Conservation (phyloP, 2,888 invertebrate species). For the Steromphala cineraria region DNA sequence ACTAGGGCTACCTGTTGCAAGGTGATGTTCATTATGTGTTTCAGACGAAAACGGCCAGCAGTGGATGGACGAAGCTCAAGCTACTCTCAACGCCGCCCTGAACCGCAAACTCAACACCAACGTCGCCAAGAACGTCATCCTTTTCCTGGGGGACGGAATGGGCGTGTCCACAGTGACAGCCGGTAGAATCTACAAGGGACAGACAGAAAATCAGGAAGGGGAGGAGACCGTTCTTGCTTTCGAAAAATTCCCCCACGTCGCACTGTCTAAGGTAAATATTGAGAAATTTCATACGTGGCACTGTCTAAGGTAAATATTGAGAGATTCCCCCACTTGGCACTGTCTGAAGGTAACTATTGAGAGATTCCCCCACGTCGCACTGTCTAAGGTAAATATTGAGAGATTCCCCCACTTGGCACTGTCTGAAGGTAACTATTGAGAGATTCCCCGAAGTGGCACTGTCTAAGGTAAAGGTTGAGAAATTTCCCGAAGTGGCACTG, state of each 20-base stretch:
- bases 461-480: no score
- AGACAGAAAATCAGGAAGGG: conserved; percentile 73
- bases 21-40: no score
- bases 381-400: no score
- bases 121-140: conserved; percentile 70
- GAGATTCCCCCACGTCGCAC: no score
- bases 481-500: no score
- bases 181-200: conserved; percentile 63
- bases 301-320: conserved; percentile 84
- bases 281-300: conserved; percentile 83
- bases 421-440: no score
- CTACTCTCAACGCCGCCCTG: conserved; percentile 79
- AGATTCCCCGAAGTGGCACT: conserved; percentile 83
- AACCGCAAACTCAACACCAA: conserved; percentile 76
- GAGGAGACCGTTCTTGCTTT: conserved; percentile 83
- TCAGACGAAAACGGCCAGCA: no score
- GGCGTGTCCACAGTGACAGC: conserved; percentile 77
- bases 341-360: no score
- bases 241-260: conserved; percentile 84
- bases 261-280: conserved; percentile 82
- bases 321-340: conserved; percentile 83
- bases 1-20: no score
- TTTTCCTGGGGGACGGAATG: conserved; percentile 74
- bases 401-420: no score
- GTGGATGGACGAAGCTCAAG: conserved; percentile 76